phyloP scores from a whole-genome alignment of 2,888 invertebrate species.

The Bhutanitis thaidina region DNA sequence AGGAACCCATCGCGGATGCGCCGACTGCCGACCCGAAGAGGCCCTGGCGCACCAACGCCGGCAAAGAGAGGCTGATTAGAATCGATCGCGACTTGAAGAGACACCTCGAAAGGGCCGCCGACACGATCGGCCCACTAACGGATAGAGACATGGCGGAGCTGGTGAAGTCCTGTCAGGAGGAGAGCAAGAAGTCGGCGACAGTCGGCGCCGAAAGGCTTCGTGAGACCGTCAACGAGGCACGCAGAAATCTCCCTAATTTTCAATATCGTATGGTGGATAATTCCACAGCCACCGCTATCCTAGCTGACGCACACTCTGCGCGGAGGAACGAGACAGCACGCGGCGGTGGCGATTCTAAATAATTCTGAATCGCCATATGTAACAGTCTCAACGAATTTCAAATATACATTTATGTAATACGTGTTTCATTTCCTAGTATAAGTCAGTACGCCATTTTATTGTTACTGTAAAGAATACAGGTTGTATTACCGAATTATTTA shows the following conservation, averaged over 20 bases:
- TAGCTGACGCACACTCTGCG: constrained; percentile 42
- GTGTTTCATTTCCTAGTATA: too few relatives aligned
- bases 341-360: neutral
- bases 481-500: too few relatives aligned
- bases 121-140: constrained; percentile 44
- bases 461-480: too few relatives aligned
- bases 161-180: constrained; percentile 46
- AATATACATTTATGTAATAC: too few relatives aligned
- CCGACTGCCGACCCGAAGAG: constrained; percentile 48
- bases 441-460: too few relatives aligned
- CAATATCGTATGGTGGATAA: constrained; percentile 58
- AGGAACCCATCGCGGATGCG: constrained; percentile 28
- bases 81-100: constrained; percentile 58
- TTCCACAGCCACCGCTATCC: constrained; percentile 55
- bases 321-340: constrained; percentile 3
- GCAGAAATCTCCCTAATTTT: constrained; percentile 58
- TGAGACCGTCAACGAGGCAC: constrained; percentile 58
- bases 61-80: constrained; percentile 56
- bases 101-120: constrained; percentile 48
- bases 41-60: constrained; percentile 64
- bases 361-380: too few relatives aligned
- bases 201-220: constrained; percentile 42
- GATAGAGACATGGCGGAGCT: constrained; percentile 52
- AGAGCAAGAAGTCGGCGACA: constrained; percentile 29
- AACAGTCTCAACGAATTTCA: too few relatives aligned